Percentiles rank a stretch among this genome's conserved stretches.
phyloP scores from a whole-genome alignment of 2,888 invertebrate species.

The Yponomeuta sedellus region DNA sequence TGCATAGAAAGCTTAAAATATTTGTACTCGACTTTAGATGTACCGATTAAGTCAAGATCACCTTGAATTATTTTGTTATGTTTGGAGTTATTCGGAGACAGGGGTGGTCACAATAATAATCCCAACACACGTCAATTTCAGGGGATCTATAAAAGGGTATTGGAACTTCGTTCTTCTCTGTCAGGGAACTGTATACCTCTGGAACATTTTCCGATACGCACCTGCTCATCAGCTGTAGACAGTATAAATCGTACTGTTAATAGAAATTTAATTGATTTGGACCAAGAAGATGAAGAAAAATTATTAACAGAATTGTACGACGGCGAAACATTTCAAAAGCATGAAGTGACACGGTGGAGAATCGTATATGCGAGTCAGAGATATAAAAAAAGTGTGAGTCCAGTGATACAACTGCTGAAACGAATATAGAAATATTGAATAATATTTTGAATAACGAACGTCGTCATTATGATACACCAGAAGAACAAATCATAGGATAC shows the following conservation, averaged over 20 bases:
- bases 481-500: neutral
- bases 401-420: slow-evolving; percentile 11
- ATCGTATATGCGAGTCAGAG: slow-evolving; percentile 10
- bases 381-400: slow-evolving; percentile 8
- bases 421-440: slow-evolving; percentile 12
- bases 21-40: no score
- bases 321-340: slow-evolving; percentile 14
- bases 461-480: slow-evolving; percentile 2
- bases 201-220: slow-evolving; percentile 12
- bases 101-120: no score
- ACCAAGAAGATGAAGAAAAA: slow-evolving; percentile 12
- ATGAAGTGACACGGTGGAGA: slow-evolving; percentile 14
- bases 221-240: slow-evolving; percentile 14
- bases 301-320: slow-evolving; percentile 11
- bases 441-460: slow-evolving; percentile 12
- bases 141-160: no score
- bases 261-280: slow-evolving; percentile 11
- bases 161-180: no score
- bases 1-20: no score
- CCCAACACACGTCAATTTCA: no score
- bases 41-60: no score
- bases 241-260: slow-evolving; percentile 13
- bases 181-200: no score
- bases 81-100: no score
- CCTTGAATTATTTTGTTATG: no score